These are phyloP conservation scores for Mus caroli DNA, from an alignment of 2,797 vertebrate genomes.

Conservation along the genomic window DNA sequence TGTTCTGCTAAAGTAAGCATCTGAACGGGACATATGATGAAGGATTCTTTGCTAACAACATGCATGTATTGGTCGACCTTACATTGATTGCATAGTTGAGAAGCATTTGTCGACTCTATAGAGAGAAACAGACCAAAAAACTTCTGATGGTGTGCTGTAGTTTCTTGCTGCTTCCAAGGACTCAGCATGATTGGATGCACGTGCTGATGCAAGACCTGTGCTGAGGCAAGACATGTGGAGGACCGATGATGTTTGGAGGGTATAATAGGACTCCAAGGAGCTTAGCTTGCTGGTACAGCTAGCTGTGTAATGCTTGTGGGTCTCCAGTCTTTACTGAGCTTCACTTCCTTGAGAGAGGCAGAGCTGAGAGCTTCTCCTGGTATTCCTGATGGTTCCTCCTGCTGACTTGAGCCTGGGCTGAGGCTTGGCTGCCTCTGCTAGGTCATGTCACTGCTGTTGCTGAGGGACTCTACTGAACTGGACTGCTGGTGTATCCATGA, in stretches of 20 bases:
- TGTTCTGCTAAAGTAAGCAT: neutral
- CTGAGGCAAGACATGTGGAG: neutral
- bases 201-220: neutral
- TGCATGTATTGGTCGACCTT: neutral
- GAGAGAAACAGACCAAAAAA: neutral
- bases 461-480: neutral
- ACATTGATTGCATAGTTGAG: neutral
- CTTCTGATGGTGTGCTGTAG: neutral
- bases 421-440: neutral
- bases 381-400: neutral
- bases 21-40: neutral
- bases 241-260: neutral
- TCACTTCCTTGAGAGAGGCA: neutral
- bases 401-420: neutral
- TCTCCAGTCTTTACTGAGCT: neutral
- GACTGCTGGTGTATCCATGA: neutral
- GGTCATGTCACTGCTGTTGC: neutral
- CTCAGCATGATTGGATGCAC: neutral
- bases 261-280: neutral
- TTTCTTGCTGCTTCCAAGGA: neutral
- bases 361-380: neutral
- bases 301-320: neutral
- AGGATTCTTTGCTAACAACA: neutral
- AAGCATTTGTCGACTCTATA: neutral
- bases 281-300: neutral